Percentiles rank a stretch among this genome's conserved stretches.
Conservation (phyloP, 2,888 invertebrate genomes). For the Drymonia ruficornis region DNA sequence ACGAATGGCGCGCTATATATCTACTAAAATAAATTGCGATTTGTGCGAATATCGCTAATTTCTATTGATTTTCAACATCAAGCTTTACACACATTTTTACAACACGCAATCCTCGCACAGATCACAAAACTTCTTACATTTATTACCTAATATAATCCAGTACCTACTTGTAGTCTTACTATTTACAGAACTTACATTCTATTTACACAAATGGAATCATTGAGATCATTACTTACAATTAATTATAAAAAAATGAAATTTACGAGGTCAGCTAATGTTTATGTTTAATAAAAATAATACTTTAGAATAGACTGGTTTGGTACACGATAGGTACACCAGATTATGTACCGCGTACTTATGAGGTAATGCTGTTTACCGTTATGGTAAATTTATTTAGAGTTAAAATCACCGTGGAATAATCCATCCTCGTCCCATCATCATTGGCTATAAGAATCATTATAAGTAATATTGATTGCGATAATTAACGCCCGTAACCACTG, state of each 20-base stretch:
- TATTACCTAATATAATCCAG: constrained; percentile 48
- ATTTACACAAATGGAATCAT: constrained; percentile 83
- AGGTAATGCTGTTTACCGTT: constrained; percentile 59
- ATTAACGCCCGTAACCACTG: no score
- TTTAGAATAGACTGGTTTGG: constrained; percentile 78
- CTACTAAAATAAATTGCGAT: constrained; percentile 45
- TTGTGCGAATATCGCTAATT: constrained; percentile 46
- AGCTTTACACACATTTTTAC: constrained; percentile 45
- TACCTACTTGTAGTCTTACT: constrained; percentile 54
- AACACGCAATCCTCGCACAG: constrained; percentile 47
- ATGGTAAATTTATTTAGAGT: constrained; percentile 33
- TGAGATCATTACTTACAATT: constrained; percentile 83
- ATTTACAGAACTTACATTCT: constrained; percentile 70
- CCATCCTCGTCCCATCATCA: not conserved
- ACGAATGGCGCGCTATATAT: constrained; percentile 65
- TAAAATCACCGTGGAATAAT: constrained; percentile 34
- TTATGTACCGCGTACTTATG: constrained; percentile 53
- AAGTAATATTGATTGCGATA: no score
- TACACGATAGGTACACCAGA: constrained; percentile 55
- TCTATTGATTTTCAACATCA: constrained; percentile 27
- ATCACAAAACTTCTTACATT: constrained; percentile 56
- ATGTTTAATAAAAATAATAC: constrained; percentile 76
- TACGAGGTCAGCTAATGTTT: constrained; percentile 65
- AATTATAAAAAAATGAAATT: constrained; percentile 69
- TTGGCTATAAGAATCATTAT: no score